Conservation (phyloP, 2,888 invertebrate genomes). For the Pristionchus entomophagus region DNA sequence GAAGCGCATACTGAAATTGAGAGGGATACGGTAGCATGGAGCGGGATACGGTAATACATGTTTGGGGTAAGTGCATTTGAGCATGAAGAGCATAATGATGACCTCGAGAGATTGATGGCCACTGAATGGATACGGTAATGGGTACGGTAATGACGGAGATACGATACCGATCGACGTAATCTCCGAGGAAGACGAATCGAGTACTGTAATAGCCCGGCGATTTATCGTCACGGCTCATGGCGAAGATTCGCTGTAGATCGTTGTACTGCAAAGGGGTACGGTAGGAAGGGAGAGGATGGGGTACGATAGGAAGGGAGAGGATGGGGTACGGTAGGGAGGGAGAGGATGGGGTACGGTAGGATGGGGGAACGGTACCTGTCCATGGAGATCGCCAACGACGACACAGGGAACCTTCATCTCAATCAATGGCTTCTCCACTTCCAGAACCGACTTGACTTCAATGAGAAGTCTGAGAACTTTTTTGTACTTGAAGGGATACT, state of each 20-base stretch:
- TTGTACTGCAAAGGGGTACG: background rate
- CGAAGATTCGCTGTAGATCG: constrained; percentile 44
- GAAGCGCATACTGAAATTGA: constrained; percentile 13
- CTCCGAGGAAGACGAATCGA: constrained; percentile 45
- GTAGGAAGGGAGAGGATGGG: background rate
- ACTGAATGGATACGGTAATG: background rate
- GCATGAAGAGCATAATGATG: constrained; percentile 35
- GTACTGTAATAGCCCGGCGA: constrained; percentile 8
- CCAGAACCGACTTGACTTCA: background rate
- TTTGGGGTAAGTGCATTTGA: constrained; percentile 31
- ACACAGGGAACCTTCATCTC: constrained; percentile 38
- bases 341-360: too few species aligned
- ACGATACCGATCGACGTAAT: constrained; percentile 44
- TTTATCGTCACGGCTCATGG: background rate
- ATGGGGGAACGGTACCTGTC: background rate
- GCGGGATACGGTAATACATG: background rate
- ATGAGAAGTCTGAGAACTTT: background rate
- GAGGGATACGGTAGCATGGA: background rate
- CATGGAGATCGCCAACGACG: constrained; percentile 46
- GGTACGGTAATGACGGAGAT: background rate
- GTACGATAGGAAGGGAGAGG: too few species aligned
- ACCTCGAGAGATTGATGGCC: constrained; percentile 5
- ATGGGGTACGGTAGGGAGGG: too few species aligned
- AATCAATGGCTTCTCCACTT: background rate
- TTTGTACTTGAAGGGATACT: background rate